Conservation (phyloP, 2,888 invertebrate genomes). For the Nesidiocoris tenuis region DNA sequence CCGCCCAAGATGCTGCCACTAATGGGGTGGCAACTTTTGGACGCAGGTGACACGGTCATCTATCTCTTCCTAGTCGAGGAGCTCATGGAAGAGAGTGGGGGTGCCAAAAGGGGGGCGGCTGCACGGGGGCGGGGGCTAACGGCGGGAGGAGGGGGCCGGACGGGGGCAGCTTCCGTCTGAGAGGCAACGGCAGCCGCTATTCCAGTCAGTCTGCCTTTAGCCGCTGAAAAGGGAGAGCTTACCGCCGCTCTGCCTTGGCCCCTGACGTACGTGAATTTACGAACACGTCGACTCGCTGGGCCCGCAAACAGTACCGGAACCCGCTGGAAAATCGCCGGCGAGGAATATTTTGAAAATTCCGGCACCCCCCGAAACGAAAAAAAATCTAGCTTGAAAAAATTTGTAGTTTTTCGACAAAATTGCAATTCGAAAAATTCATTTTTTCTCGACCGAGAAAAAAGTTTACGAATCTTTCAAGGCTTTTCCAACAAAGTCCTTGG, state of each 20-base stretch:
- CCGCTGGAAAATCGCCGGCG: background rate
- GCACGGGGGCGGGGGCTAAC: background rate
- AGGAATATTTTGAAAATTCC: background rate
- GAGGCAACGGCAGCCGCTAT: background rate
- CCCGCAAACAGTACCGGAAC: background rate
- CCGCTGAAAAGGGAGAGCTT: conserved; percentile 25
- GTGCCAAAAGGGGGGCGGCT: background rate
- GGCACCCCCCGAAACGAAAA: background rate
- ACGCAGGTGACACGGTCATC: background rate
- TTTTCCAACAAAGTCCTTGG: conserved; percentile 2
- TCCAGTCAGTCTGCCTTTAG: conserved; percentile 23
- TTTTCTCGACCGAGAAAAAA: too few relatives aligned
- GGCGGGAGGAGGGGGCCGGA: background rate
- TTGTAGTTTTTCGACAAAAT: background rate
- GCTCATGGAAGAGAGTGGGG: background rate
- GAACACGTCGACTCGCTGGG: conserved; percentile 8
- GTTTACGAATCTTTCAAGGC: too few relatives aligned
- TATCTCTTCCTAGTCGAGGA: background rate
- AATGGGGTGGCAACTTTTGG: too few relatives aligned
- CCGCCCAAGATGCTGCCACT: too few relatives aligned
- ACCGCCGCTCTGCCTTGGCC: conserved; percentile 7
- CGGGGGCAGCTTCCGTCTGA: conserved; percentile 4
- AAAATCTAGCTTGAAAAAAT: background rate
- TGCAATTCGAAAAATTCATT: background rate
- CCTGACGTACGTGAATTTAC: conserved; percentile 23